Percentiles rank a stretch among this genome's conserved stretches.
These are phyloP conservation scores for Sycophaga agraensis DNA, from an alignment of 1,140 invertebrate species.

Conservation along the genomic window DNA sequence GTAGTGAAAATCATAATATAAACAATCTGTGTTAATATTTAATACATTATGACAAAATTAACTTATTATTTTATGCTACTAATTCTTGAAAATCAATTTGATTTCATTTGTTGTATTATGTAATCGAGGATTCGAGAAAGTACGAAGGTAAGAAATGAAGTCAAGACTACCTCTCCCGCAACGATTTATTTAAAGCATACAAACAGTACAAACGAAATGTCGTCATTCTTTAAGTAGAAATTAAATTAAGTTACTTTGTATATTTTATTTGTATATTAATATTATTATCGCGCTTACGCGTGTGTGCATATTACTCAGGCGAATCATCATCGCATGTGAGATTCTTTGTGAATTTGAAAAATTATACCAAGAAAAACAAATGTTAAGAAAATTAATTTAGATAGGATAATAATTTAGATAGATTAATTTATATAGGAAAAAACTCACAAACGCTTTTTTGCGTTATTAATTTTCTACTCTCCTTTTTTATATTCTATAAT, in stretches of 20 bases:
- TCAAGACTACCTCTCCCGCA: conserved; percentile 38
- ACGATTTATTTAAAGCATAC: conserved; percentile 59
- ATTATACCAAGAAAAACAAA: conserved; percentile 1
- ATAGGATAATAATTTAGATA: background rate
- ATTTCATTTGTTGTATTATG: too few species aligned
- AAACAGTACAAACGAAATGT: conserved; percentile 57
- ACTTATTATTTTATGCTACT: too few species aligned
- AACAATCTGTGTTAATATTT: too few species aligned
- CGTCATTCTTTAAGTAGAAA: conserved; percentile 43
- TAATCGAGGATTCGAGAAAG: too few species aligned
- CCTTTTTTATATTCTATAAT: background rate
- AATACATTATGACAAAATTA: too few species aligned
- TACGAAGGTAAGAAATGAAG: conserved; percentile 1
- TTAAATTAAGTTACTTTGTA: conserved; percentile 50
- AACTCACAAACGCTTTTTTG: too few species aligned
- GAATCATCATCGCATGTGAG: background rate
- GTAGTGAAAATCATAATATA: too few species aligned
- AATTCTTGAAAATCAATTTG: too few species aligned
- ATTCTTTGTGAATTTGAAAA: background rate
- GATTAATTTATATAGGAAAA: too few species aligned
- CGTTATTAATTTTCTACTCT: too few species aligned
- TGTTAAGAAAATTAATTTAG: background rate
- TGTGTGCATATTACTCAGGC: background rate
- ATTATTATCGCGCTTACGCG: too few species aligned
- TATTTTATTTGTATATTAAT: too few species aligned